Evolutionary conservation across 2,113 vertebrate genomes (phyloP).

Genomic region (Centropristis striata): DNA sequence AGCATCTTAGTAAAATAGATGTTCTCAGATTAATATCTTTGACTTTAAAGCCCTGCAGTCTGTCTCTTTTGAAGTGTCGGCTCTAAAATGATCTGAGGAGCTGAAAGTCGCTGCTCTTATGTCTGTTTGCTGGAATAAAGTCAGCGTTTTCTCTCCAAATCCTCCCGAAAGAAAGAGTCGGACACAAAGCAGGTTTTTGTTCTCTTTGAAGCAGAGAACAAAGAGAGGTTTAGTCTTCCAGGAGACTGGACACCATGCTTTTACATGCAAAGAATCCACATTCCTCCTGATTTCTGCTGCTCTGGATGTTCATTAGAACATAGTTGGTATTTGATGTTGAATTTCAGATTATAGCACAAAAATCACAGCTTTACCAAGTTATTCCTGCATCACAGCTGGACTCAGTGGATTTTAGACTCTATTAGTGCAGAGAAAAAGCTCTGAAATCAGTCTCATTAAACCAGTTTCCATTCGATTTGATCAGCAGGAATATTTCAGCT

Average conservation of each 20-base stretch:
- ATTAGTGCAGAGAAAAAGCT: not conserved
- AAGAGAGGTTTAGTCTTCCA: not conserved
- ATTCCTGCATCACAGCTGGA: no score
- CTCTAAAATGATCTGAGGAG: not conserved
- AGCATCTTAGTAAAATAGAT: conserved; percentile 9
- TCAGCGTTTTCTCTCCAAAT: not conserved
- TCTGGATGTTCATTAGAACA: not conserved
- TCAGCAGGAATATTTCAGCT: no score
- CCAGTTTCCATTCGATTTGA: no score
- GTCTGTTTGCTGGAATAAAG: not conserved
- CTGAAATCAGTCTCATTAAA: not conserved
- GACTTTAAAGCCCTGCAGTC: not conserved
- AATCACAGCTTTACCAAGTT: no score
- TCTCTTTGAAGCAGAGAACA: not conserved
- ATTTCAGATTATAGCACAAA: no score
- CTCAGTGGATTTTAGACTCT: no score
- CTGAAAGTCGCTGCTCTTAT: not conserved
- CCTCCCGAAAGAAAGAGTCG: not conserved
- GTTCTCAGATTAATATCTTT: conserved; percentile 9
- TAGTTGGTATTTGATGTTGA: not conserved
- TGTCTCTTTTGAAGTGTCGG: not conserved
- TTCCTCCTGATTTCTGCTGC: no score
- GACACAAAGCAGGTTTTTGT: not conserved
- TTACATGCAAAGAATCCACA: not conserved
- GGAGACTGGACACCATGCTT: not conserved